Base-by-base conservation (phyloP, 2,888 invertebrate genomes). In the Alcis repandata region DNA sequence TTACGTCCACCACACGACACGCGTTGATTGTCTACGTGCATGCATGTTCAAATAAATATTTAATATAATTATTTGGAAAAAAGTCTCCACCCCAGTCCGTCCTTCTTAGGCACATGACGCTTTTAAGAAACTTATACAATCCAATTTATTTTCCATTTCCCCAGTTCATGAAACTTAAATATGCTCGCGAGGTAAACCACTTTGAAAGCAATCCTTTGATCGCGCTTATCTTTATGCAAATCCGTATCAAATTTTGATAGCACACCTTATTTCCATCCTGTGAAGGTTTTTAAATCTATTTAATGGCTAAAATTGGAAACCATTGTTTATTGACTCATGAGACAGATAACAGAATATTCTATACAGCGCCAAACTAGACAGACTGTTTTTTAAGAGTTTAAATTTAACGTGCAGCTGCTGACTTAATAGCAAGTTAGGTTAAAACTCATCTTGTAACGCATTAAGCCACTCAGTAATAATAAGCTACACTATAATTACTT, bases 121-220 rank as follows among this genome's bases (percentile, higher is more conserved):
- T 89, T 79, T 86, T 89, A 90, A 90, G 92, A 91, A 90, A 91
- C 84, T 91, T 88, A 88, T 88, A 88, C 87, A 89, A 92, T 90
- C 85, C 88, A 92, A 92, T 92, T 93, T 93, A 92, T 92, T 91
- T 93, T 88, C 93, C 91, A 92, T 93, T 92, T 91, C 89, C 92
- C 82, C 89, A 93, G 90, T 91, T 90, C 90, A 89, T 92, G 91
- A 90, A 92, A 92, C 91, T 92, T 92, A 92, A 93, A 92, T 90
- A 91, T 91, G 91, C 83, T 91, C 84, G 84, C 88, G 84, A 91
- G 91, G 91, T 92, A 91, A 89, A 90, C 91, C 93, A 91, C 91
- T 91, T 87, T 90, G 85, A 88, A 82, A 89, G 90, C 88, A 88
- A 91, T 92, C 89, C 92, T 93, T 92, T 93, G 93, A 92, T 91